Evolutionary conservation across 2,888 invertebrate genomes (phyloP).

Genomic region (Melangyna quadrimaculata): DNA sequence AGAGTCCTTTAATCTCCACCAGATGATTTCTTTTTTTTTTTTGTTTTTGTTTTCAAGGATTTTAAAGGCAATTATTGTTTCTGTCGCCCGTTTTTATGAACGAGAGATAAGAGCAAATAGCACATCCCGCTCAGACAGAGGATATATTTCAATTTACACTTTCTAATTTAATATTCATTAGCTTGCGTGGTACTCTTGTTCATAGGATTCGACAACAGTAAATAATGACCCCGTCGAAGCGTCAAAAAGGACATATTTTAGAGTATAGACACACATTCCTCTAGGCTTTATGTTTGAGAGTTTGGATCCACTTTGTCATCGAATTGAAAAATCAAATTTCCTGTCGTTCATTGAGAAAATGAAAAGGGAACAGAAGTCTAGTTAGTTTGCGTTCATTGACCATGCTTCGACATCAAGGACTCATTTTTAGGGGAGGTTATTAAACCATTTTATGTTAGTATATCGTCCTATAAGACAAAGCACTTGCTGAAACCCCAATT

Average conservation of each 20-base stretch:
- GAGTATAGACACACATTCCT: neutral
- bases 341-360: slow-evolving; percentile 28
- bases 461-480: neutral
- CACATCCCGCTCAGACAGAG: neutral
- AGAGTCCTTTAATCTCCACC: neutral
- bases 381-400: slow-evolving; percentile 41
- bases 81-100: slow-evolving; percentile 22
- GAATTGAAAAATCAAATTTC: slow-evolving; percentile 63
- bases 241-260: slow-evolving; percentile 7
- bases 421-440: neutral
- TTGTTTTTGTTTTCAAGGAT: neutral
- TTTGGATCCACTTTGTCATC: slow-evolving; percentile 39
- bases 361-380: slow-evolving; percentile 17
- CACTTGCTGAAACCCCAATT: neutral
- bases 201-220: neutral
- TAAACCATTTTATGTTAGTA: neutral
- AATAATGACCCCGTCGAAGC: neutral
- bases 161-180: slow-evolving; percentile 54
- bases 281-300: neutral
- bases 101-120: slow-evolving; percentile 24
- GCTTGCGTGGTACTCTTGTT: neutral
- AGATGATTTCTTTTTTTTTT: neutral
- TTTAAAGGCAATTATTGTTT: slow-evolving; percentile 8
- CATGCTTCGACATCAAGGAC: slow-evolving; percentile 32
- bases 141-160: slow-evolving; percentile 53